phyloP scores from a whole-genome alignment of 2,113 vertebrate genomes.

The Pachycephala philippinensis region DNA sequence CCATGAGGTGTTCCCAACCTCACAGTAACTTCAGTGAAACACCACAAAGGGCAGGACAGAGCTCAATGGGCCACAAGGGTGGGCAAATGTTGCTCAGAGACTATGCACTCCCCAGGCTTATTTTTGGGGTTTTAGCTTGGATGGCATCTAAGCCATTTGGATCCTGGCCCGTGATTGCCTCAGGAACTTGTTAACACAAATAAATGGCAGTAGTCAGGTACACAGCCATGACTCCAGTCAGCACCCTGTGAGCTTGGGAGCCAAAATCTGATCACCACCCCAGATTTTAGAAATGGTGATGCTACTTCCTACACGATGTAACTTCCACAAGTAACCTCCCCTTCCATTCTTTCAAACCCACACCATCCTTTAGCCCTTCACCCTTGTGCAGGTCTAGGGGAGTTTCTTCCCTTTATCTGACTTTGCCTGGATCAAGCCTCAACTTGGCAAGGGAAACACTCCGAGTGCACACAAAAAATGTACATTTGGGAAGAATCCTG shows the following conservation, averaged over 20 bases:
- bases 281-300: neutral
- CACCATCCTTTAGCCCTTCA: neutral
- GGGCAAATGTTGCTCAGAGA: neutral
- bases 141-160: neutral
- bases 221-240: neutral
- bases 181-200: neutral
- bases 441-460: neutral
- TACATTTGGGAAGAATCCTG: conserved; percentile 17
- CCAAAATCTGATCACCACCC: neutral
- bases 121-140: neutral
- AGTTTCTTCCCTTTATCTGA: neutral
- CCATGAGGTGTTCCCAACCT: neutral
- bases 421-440: neutral
- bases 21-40: neutral
- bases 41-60: fast-evolving
- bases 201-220: neutral
- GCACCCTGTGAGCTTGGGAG: neutral
- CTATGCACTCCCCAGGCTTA: neutral
- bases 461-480: neutral
- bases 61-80: neutral
- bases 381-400: neutral
- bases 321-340: neutral
- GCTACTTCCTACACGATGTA: neutral
- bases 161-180: neutral
- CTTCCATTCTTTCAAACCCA: neutral